Conservation (phyloP, 2,113 vertebrate species). For the Poeciliopsis prolifica region DNA sequence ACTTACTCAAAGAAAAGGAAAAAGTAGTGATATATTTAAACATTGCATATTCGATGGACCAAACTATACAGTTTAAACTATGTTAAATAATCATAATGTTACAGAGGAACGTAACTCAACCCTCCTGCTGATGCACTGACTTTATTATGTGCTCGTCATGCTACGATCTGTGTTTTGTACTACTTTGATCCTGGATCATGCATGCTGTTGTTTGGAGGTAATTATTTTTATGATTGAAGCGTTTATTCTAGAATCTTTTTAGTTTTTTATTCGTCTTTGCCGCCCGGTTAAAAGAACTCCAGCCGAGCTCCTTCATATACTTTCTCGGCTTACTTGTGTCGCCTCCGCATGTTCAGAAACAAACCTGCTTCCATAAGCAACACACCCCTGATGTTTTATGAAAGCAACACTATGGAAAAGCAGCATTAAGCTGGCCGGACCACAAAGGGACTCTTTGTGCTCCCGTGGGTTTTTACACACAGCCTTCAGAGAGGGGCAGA, state of each 20-base stretch:
- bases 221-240: background rate
- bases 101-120: too few relatives aligned
- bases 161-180: too few relatives aligned
- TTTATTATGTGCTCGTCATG: too few relatives aligned
- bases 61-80: too few relatives aligned
- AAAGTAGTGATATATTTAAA: too few relatives aligned
- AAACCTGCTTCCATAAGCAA: slow-evolving; percentile 41
- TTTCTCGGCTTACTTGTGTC: slow-evolving; percentile 30
- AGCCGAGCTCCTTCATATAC: slow-evolving; percentile 3
- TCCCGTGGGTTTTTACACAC: slow-evolving; percentile 36
- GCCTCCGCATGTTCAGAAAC: slow-evolving; percentile 36
- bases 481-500: slow-evolving; percentile 44
- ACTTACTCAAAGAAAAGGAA: too few relatives aligned
- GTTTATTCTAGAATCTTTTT: slow-evolving; percentile 12
- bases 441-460: slow-evolving; percentile 69
- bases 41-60: too few relatives aligned
- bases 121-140: too few relatives aligned
- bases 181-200: too few relatives aligned
- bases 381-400: slow-evolving; percentile 56
- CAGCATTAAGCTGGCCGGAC: slow-evolving; percentile 25
- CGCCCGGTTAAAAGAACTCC: slow-evolving; percentile 7
- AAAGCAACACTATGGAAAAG: slow-evolving; percentile 63
- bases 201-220: background rate
- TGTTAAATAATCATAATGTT: too few relatives aligned
- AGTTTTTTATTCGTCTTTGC: background rate